These are phyloP conservation scores for Parambassis ranga DNA, from an alignment of 2,797 vertebrate species.

Conservation along the genomic window DNA sequence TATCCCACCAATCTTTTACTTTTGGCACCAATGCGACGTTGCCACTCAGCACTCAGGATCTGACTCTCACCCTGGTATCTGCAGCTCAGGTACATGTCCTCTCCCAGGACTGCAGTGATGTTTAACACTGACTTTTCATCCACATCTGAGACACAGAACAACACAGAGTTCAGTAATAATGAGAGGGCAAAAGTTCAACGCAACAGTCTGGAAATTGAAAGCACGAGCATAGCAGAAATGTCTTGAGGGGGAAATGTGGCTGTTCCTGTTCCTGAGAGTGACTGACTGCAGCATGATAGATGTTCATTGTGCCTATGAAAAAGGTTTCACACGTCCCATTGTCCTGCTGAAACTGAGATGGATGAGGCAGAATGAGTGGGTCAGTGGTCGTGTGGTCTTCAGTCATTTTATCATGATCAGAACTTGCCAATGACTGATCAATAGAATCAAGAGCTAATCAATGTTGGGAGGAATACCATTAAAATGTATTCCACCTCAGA, in stretches of 20 bases:
- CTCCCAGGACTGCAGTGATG: slow-evolving; percentile 71
- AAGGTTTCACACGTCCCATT: slow-evolving; percentile 18
- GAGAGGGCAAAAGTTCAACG: slow-evolving; percentile 36
- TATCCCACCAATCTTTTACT: slow-evolving; percentile 51
- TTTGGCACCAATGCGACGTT: slow-evolving; percentile 7
- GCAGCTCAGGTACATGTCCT: slow-evolving; percentile 67
- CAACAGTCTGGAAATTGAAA: slow-evolving; percentile 24
- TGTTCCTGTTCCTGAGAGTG: slow-evolving; percentile 16
- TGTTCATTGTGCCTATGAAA: slow-evolving; percentile 32
- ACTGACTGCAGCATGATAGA: slow-evolving; percentile 27
- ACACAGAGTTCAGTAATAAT: not conserved
- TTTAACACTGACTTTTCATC: slow-evolving; percentile 11
- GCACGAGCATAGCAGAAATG: slow-evolving; percentile 26
- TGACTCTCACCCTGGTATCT: slow-evolving; percentile 49
- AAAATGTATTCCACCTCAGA: too few species aligned
- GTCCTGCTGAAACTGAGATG: slow-evolving; percentile 47
- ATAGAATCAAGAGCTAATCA: slow-evolving; percentile 10
- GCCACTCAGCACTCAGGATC: slow-evolving; percentile 61
- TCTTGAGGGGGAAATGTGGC: not conserved
- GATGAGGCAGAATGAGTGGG: slow-evolving; percentile 20
- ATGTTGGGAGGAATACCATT: too few species aligned
- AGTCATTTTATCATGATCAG: slow-evolving; percentile 29
- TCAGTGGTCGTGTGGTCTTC: slow-evolving; percentile 18
- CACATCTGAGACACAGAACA: slow-evolving; percentile 29
- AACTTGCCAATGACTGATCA: slow-evolving; percentile 16